These are phyloP conservation scores for Fukomys damarensis DNA, from an alignment of 2,113 vertebrate species.

Conservation along the genomic window DNA sequence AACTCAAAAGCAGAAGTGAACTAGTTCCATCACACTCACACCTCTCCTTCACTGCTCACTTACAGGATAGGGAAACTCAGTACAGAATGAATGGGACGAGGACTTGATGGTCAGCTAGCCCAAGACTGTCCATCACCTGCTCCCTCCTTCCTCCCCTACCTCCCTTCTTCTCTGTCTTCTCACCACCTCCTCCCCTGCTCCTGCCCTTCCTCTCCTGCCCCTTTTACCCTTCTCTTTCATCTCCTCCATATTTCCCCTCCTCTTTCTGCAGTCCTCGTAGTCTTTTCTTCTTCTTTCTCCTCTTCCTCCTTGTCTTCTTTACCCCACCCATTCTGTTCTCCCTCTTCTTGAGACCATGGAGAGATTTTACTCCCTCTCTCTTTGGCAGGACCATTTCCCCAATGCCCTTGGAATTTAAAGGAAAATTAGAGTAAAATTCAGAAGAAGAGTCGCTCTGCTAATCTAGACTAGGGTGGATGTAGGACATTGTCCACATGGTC, in stretches of 20 bases:
- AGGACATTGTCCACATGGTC: background rate
- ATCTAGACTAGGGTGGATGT: background rate
- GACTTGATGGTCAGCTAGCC: background rate
- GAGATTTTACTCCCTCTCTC: background rate
- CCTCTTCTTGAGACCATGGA: background rate
- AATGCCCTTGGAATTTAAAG: background rate
- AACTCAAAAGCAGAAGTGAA: background rate
- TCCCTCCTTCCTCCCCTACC: no score
- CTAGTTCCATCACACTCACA: background rate
- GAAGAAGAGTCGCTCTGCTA: background rate
- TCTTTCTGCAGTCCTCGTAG: background rate
- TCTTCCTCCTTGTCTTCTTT: background rate
- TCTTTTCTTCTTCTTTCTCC: background rate
- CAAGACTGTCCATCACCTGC: background rate
- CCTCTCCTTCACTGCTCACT: background rate
- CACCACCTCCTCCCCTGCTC: background rate
- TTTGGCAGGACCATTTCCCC: background rate
- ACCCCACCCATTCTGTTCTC: no score
- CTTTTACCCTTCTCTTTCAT: background rate
- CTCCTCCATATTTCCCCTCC: background rate
- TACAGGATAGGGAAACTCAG: background rate
- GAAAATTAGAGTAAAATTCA: background rate
- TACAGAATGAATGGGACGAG: background rate
- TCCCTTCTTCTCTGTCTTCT: background rate
- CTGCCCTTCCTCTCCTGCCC: background rate